A percentile compares a stretch with the other conserved stretches of the same genome.
phyloP scores from a whole-genome alignment of 2,797 vertebrate species.

The Sylvia borin region DNA sequence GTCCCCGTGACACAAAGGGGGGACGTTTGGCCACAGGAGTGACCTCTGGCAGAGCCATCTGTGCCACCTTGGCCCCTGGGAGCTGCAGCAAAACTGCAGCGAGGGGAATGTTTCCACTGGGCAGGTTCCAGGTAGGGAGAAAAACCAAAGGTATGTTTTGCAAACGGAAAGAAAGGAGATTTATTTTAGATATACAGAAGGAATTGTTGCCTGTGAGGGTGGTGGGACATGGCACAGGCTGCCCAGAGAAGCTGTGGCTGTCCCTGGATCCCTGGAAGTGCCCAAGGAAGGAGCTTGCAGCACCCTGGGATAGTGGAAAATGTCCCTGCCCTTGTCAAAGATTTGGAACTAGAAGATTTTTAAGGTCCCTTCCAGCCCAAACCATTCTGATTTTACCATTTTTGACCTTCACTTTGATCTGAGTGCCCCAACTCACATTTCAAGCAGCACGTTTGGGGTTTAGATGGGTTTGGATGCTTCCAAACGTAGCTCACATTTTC shows the following conservation, averaged over 20 bases:
- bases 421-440: neutral
- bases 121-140: fast-evolving
- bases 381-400: neutral
- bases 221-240: neutral
- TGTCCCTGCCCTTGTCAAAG: neutral
- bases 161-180: neutral
- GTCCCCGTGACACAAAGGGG: neutral
- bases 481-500: fast-evolving
- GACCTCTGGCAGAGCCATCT: neutral
- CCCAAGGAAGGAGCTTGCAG: neutral
- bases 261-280: neutral
- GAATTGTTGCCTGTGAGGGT: neutral
- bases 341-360: neutral
- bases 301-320: fast-evolving
- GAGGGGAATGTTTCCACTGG: neutral
- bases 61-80: neutral
- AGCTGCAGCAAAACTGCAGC: neutral
- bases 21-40: no score
- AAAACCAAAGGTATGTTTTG: neutral
- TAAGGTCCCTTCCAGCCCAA: neutral
- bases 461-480: neutral
- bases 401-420: neutral
- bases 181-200: neutral
- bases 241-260: neutral
- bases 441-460: neutral